Evolutionary conservation across 2,888 invertebrate genomes (phyloP).

Genomic region (Heterodera filipjevi): DNA sequence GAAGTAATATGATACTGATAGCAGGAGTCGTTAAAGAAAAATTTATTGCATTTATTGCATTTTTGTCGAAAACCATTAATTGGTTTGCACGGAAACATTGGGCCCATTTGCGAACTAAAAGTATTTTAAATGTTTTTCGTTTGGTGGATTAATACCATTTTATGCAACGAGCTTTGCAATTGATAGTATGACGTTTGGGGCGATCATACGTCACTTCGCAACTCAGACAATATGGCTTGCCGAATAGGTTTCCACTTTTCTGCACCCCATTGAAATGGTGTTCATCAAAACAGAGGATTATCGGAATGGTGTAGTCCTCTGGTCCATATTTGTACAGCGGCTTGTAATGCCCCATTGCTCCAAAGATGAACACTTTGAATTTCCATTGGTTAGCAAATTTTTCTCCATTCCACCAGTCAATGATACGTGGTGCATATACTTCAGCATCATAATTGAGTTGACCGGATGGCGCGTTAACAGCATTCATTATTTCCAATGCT

Average conservation of each 20-base stretch:
- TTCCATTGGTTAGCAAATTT: not conserved
- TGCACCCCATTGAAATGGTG: conserved; percentile 1
- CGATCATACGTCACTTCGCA: conserved; percentile 11
- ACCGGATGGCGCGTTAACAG: not conserved
- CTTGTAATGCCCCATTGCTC: not conserved
- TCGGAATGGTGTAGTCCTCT: not conserved
- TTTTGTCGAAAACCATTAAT: not conserved
- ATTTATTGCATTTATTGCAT: not conserved
- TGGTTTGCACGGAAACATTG: not conserved
- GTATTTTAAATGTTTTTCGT: too few species aligned
- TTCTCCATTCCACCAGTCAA: conserved; percentile 7
- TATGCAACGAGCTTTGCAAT: conserved; percentile 12
- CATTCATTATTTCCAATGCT: not conserved
- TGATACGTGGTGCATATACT: not conserved
- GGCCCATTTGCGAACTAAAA: not conserved
- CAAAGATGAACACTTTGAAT: conserved; percentile 17
- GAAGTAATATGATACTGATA: not conserved
- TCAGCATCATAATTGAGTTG: not conserved
- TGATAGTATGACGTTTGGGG: not conserved
- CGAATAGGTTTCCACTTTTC: conserved; percentile 12
- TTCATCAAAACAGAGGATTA: conserved; percentile 1
- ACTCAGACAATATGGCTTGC: conserved; percentile 7
- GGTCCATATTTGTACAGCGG: conserved; percentile 13
- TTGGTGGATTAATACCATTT: too few species aligned
- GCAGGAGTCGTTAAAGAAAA: not conserved